Evolutionary conservation across 2,888 invertebrate species (phyloP).

Genomic region (Phymatocera aterrima): DNA sequence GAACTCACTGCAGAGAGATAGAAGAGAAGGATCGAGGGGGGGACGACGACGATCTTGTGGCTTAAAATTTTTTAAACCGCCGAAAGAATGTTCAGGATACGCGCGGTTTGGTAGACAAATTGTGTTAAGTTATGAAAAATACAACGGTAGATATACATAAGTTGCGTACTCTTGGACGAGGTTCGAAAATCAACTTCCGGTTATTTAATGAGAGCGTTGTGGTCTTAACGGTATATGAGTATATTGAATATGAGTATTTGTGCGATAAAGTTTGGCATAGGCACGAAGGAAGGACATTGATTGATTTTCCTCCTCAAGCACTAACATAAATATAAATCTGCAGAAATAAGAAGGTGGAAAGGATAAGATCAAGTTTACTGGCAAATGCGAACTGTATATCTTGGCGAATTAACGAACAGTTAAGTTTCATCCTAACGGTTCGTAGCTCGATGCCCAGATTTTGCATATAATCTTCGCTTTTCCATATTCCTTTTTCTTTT

Average conservation of each 20-base stretch:
- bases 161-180: too few relatives aligned
- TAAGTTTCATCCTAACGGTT: conserved; percentile 10
- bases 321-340: neutral
- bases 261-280: neutral
- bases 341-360: neutral
- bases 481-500: neutral
- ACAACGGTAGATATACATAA: neutral
- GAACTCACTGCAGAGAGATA: neutral
- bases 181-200: too few relatives aligned
- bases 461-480: conserved; percentile 1
- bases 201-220: neutral
- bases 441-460: neutral
- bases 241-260: neutral
- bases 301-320: neutral
- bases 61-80: too few relatives aligned
- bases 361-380: neutral
- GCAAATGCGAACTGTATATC: neutral
- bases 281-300: conserved; percentile 13
- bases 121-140: too few relatives aligned
- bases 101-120: too few relatives aligned
- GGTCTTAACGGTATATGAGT: neutral
- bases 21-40: neutral
- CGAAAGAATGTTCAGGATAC: too few relatives aligned
- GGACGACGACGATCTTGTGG: too few relatives aligned
- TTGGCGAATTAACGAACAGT: conserved; percentile 8